Base-by-base conservation (phyloP, 2,888 invertebrate genomes). In the Epinotia brunnichana region DNA sequence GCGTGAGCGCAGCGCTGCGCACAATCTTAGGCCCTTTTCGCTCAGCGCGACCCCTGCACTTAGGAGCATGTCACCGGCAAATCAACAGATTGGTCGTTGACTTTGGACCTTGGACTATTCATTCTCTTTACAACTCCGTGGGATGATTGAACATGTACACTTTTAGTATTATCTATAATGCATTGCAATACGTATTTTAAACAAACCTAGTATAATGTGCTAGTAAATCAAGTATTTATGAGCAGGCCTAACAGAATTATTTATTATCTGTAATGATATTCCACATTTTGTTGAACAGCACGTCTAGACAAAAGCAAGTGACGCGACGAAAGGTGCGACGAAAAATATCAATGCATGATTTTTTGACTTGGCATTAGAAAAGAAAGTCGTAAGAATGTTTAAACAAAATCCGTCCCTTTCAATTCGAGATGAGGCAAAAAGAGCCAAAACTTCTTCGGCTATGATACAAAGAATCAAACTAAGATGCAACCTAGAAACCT, bases 21-120 rank as follows among this genome's bases (percentile, higher is more conserved):
- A 41, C 19, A 24, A 21, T 11, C 2, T 66, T 56, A 56, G n/a
- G 66, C 41, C 56, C n/a, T 66, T 64, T 64, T 39, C 53, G 13
- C 39, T 35, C 54, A 10, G 39, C 54, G 21, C 15, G 7, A 15
- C 39, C 2, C 24, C 35, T 64, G 29, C 57, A 48, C 11, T n/a
- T 17, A 53, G 35, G 56, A 11, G 41, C 54, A 24, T 11, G 67
- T 48, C 19, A 21, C 10, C 53, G 35, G n/a, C 15, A 41, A 67
- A 61, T 72, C 48, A 48, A 19, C 67, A 56, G 70, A 69, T 69
- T 63, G 61, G 48, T 74, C 21, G 66, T 74, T 68, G 44, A 57
- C 67, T 67, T 73, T 41, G 68, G 44, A 56, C 70, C 56, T 67
- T 72, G 66, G 54, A 67, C 72, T 62, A 48, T 59, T 59, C 39